Percentiles rank a stretch among this genome's conserved stretches.
Evolutionary conservation across 2,113 vertebrate species (phyloP).

Genomic region (Heterocephalus glaber): DNA sequence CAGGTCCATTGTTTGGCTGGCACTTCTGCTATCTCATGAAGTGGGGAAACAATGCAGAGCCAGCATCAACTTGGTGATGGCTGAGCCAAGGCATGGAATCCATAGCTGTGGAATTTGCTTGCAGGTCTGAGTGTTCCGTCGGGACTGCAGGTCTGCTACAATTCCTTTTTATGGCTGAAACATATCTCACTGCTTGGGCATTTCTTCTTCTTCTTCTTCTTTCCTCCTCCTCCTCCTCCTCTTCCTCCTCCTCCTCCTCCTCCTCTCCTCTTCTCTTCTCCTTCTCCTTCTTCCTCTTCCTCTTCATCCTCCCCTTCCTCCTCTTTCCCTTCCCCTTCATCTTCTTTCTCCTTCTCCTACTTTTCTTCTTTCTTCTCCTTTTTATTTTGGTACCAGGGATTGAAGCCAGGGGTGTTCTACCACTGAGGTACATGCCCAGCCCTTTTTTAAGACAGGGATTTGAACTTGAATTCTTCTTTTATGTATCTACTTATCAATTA

Average conservation of each 20-base stretch:
- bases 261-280: no score
- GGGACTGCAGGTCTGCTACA: neutral
- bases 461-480: neutral
- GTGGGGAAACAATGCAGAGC: neutral
- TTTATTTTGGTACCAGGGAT: no score
- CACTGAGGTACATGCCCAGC: neutral
- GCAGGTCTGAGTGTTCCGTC: neutral
- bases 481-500: neutral
- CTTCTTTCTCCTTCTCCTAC: no score
- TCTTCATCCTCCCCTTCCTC: no score
- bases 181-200: neutral
- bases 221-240: no score
- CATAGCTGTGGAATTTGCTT: neutral
- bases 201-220: neutral
- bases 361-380: no score
- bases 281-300: no score
- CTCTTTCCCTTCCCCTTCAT: no score
- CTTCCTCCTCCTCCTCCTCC: no score
- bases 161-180: neutral
- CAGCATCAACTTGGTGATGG: neutral
- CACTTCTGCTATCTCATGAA: neutral
- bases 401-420: neutral
- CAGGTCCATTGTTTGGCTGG: neutral
- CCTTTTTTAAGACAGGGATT: neutral
- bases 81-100: neutral